These are phyloP conservation scores for Buphagus erythrorhynchus DNA, from an alignment of 2,797 vertebrate genomes.

Conservation along the genomic window DNA sequence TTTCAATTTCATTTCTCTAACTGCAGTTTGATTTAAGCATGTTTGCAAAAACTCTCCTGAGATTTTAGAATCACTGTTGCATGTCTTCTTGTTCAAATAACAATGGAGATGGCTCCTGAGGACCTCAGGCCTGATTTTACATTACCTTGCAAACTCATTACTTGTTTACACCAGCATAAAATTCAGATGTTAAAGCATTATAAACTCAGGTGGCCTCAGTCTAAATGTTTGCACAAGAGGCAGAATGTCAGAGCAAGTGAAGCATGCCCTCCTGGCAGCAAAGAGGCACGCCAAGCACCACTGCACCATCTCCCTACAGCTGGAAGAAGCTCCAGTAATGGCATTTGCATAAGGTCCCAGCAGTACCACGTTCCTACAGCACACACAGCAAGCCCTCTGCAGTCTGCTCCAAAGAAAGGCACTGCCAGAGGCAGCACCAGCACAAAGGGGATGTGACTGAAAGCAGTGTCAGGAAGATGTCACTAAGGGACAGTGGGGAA, in stretches of 20 bases:
- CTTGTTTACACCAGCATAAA: background rate
- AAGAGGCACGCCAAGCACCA: background rate
- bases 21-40: background rate
- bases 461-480: background rate
- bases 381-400: background rate
- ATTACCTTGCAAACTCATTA: background rate
- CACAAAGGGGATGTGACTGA: background rate
- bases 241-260: background rate
- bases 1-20: background rate
- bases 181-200: background rate
- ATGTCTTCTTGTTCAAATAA: background rate
- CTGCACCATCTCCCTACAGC: background rate
- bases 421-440: background rate
- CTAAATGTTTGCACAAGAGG: background rate
- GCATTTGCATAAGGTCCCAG: background rate
- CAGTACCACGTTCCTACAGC: background rate
- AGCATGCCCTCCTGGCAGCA: background rate
- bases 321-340: background rate
- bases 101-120: background rate
- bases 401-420: background rate
- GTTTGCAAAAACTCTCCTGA: background rate
- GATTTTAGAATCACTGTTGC: background rate
- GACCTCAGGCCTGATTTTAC: background rate
- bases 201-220: background rate
- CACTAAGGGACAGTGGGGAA: background rate